Conservation (phyloP, 2,113 vertebrate genomes). For the Rhabdomys dilectus region DNA sequence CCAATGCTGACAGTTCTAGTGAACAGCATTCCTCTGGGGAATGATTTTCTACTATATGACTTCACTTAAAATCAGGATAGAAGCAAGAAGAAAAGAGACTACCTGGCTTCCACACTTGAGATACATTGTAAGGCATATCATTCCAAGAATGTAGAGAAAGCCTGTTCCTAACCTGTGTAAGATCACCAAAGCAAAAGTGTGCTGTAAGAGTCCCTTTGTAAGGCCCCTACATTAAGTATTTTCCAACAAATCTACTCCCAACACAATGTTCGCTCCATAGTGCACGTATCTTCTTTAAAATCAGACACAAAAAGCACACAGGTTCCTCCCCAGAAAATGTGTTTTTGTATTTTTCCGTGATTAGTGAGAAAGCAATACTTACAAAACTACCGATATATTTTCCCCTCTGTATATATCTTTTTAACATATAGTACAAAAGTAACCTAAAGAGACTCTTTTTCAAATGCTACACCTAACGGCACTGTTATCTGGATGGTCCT, state of each 20-base stretch:
- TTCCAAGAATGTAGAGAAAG: background rate
- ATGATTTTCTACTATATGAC: background rate
- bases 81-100: constrained; percentile 11
- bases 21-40: background rate
- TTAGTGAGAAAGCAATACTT: constrained; percentile 18
- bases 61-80: constrained; percentile 16
- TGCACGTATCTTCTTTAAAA: constrained; percentile 15
- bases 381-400: background rate
- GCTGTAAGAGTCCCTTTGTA: background rate
- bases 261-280: background rate
- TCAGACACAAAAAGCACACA: background rate
- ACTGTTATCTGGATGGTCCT: background rate
- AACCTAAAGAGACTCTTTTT: background rate
- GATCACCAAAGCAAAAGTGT: constrained; percentile 29
- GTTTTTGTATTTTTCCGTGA: constrained; percentile 50
- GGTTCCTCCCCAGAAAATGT: constrained; percentile 22
- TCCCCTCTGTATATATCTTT: background rate
- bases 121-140: background rate
- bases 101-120: background rate
- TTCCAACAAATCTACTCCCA: constrained; percentile 31
- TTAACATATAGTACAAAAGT: constrained; percentile 8
- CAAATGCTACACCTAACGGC: background rate
- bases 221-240: background rate
- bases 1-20: constrained; percentile 27
- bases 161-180: constrained; percentile 17